Evolutionary conservation across 2,888 invertebrate species (phyloP).

Genomic region (Limenitis camilla): DNA sequence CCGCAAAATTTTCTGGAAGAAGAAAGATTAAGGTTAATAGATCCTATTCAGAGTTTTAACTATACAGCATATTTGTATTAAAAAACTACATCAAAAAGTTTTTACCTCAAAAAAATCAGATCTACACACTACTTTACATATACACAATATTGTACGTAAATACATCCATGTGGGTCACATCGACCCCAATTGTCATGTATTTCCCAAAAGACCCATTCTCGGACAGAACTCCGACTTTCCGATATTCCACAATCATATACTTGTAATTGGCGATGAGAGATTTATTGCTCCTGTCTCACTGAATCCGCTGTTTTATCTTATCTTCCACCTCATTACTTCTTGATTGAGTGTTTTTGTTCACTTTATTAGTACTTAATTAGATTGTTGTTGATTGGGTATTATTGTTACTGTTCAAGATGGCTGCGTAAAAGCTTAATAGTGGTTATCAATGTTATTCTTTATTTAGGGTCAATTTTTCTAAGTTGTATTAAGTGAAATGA

Average conservation of each 20-base stretch:
- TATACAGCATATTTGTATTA: not conserved
- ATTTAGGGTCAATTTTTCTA: not conserved
- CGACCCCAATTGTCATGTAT: conserved; percentile 31
- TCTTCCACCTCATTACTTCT: conserved; percentile 40
- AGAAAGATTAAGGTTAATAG: not conserved
- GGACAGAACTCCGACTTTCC: conserved; percentile 34
- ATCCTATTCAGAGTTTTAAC: not conserved
- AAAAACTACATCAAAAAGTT: too few relatives aligned
- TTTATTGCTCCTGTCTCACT: conserved; percentile 56
- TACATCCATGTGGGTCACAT: conserved; percentile 7
- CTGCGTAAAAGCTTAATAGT: not conserved
- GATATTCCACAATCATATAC: conserved; percentile 50
- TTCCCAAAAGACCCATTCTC: conserved; percentile 58
- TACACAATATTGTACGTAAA: not conserved
- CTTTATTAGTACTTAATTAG: conserved; percentile 13
- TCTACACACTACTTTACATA: not conserved
- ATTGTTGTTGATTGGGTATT: conserved; percentile 10
- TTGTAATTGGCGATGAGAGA: conserved; percentile 46
- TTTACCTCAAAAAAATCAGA: not conserved
- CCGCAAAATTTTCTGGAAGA: too few relatives aligned
- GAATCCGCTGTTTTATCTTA: conserved; percentile 63
- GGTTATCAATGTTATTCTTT: not conserved
- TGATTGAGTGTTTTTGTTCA: conserved; percentile 19
- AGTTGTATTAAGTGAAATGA: too few relatives aligned
- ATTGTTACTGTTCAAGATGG: conserved; percentile 4